A percentile compares a stretch with the other conserved stretches of the same genome.
Evolutionary conservation across 2,888 invertebrate species (phyloP).

Genomic region (Phaonia tiefii): DNA sequence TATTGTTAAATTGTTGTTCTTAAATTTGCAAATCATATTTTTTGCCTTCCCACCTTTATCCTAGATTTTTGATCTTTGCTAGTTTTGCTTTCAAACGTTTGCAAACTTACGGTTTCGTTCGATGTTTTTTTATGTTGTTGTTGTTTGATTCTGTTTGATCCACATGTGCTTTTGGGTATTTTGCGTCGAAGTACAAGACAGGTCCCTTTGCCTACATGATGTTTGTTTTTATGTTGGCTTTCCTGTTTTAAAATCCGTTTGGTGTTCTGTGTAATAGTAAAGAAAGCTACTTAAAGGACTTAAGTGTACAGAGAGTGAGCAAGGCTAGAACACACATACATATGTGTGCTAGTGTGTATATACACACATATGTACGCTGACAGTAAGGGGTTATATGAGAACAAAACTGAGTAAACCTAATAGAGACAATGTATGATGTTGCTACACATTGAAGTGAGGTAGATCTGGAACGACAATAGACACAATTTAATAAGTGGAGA

Average conservation of each 20-base stretch:
- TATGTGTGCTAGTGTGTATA: neutral
- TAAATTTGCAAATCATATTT: conserved; percentile 27
- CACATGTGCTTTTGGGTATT: neutral
- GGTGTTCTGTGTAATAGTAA: conserved; percentile 51
- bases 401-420: too few relatives aligned
- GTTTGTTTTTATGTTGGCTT: conserved; percentile 31
- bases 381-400: neutral
- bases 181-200: conserved; percentile 20
- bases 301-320: neutral
- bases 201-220: conserved; percentile 38
- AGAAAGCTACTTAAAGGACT: conserved; percentile 60
- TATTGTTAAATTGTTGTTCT: conserved; percentile 17
- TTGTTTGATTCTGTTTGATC: too few relatives aligned
- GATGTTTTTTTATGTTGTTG: too few relatives aligned
- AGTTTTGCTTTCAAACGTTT: neutral
- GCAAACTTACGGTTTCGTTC: conserved; percentile 17
- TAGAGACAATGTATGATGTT: too few relatives aligned
- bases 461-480: too few relatives aligned
- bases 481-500: too few relatives aligned
- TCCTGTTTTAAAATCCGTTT: conserved; percentile 42
- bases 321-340: too few relatives aligned
- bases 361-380: neutral
- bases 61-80: neutral
- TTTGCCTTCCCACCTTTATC: neutral
- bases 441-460: too few relatives aligned